Base-by-base conservation (phyloP, 2,797 vertebrate genomes). In the Okamejei kenojei region DNA sequence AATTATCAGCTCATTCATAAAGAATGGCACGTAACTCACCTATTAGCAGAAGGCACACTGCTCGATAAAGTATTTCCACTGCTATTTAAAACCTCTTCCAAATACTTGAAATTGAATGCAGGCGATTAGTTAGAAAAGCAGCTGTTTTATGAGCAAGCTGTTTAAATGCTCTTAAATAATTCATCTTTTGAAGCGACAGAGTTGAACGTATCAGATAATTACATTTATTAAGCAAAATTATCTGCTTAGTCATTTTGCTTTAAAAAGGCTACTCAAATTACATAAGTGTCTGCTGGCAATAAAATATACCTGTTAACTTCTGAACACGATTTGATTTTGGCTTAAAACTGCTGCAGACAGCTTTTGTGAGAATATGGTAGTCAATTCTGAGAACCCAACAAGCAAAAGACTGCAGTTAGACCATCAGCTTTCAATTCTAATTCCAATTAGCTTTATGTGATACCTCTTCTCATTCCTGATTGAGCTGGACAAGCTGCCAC, bases 341-440 rank as follows among this genome's bases (percentile, higher is more conserved):
- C 90, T 58, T 92, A 92, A 91, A 74, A 45, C 76, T 74, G 58
- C 90, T 76, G 38, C 71, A 58, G 38, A 76, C 38, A 92, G 90
- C 71, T 54, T 92, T 58, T 92, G 58, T 23, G 76, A 76, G 35
- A 92, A 76, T 76, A 92, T 45, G 54, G 68, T 92, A 92, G 10
- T 71, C 88, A 76, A 45, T 54, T 92, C n/a, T 76, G 71, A 76
- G 90, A 92, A 76, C 38, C 90, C 76, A 92, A 92, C 71, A 92
- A 92, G 90, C 90, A 58, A 92, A 74, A 23, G 71, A 92, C 90
- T 76, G 90, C 73, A 76, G 65, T 92, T 76, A 76, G 38, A 76
- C 90, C 76, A 92, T 54, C 38, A 92, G 73, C 90, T 92, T 92
- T 54, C 58, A 92, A 29, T 45, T 76, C 38, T 35, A 92, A 92